Conservation (phyloP, 2,113 vertebrate genomes). For the Antechinus stuartii region DNA sequence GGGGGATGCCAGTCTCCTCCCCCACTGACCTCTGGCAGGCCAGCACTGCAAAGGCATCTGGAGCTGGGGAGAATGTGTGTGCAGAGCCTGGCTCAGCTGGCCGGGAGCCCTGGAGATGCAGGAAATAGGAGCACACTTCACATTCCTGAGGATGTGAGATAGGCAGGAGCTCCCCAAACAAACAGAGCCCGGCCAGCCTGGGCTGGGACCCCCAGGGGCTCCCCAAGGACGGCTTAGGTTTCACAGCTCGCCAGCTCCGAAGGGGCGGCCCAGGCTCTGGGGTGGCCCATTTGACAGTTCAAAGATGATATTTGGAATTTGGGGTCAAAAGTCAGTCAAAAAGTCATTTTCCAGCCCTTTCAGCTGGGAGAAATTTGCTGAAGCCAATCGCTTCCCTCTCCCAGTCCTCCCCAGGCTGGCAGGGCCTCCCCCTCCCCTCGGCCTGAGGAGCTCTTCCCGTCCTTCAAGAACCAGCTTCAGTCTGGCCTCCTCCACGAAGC, state of each 20-base stretch:
- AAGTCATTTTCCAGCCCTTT: slow-evolving; percentile 70
- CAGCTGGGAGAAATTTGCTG: slow-evolving; percentile 79
- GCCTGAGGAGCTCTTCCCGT: background rate
- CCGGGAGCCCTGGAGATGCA: background rate
- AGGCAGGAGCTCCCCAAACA: slow-evolving; percentile 79
- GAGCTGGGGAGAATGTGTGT: background rate
- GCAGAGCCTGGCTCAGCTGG: background rate
- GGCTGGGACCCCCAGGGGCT: slow-evolving; percentile 64
- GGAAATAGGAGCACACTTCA: slow-evolving; percentile 67
- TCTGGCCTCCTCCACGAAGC: background rate
- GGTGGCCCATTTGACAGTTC: slow-evolving; percentile 68
- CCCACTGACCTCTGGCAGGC: background rate
- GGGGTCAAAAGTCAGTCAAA: slow-evolving; percentile 81
- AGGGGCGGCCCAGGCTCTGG: slow-evolving; percentile 79
- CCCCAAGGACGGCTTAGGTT: slow-evolving; percentile 79
- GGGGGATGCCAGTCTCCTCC: background rate
- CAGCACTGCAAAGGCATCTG: background rate
- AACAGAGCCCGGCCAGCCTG: slow-evolving; percentile 64
- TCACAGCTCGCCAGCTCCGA: slow-evolving; percentile 79
- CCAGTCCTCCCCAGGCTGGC: slow-evolving; percentile 18
- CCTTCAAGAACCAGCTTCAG: background rate
- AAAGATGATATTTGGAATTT: slow-evolving; percentile 81
- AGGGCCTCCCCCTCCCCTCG: background rate
- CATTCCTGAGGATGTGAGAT: slow-evolving; percentile 82
- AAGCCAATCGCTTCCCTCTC: slow-evolving; percentile 64